Conservation (phyloP, 2,113 vertebrate species). For the Campylomormyrus numenius region DNA sequence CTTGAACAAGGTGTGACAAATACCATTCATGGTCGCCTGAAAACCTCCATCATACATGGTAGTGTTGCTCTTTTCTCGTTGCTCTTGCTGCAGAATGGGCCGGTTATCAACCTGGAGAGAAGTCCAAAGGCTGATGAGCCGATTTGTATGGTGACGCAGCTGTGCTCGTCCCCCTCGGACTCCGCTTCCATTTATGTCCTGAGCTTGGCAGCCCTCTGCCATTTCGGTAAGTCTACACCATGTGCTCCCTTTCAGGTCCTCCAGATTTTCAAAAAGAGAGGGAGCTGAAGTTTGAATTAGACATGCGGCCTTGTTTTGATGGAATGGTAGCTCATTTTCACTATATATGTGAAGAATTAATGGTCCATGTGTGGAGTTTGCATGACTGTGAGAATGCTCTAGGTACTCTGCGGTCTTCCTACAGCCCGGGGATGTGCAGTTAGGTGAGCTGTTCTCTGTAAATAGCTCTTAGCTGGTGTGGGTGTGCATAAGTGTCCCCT, state of each 20-base stretch:
- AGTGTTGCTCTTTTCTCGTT: not conserved
- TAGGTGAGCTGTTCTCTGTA: not conserved
- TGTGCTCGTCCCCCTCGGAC: conserved; percentile 25
- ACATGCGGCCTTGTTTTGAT: not conserved
- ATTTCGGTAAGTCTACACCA: conserved; percentile 48
- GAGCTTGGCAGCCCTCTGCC: conserved; percentile 38
- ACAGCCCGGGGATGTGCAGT: not conserved
- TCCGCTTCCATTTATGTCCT: conserved; percentile 53
- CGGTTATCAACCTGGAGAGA: conserved; percentile 54
- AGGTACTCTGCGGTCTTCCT: not conserved
- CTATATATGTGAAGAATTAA: not conserved
- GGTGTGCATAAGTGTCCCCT: not conserved
- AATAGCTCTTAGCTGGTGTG: not conserved
- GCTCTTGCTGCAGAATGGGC: conserved; percentile 51
- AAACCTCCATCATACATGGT: not conserved
- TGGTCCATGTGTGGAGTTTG: not conserved
- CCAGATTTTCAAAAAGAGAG: not conserved
- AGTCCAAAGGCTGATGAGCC: conserved; percentile 59
- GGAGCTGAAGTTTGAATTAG: not conserved
- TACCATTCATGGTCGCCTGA: conserved; percentile 20
- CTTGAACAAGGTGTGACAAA: conserved; percentile 13
- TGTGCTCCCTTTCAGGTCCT: not conserved
- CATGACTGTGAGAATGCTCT: not conserved
- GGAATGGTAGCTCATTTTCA: not conserved
- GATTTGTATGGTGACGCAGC: conserved; percentile 37